phyloP scores from a whole-genome alignment of 2,113 vertebrate genomes.

The Verasper variegatus region DNA sequence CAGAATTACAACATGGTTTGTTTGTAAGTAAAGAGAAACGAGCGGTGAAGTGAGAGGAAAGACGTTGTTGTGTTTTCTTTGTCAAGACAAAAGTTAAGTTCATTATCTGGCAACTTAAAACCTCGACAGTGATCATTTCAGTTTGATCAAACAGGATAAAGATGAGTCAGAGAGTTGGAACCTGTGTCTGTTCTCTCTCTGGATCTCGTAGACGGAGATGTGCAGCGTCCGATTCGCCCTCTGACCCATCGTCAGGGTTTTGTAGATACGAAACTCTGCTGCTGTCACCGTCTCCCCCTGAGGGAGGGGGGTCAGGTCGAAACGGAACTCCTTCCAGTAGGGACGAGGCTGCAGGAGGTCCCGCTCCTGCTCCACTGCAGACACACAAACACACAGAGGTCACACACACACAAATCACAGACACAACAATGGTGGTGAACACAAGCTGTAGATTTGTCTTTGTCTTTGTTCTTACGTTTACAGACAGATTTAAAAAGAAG shows the following conservation, averaged over 20 bases:
- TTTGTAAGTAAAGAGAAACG: no score
- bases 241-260: constrained; percentile 82
- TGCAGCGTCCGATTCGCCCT: constrained; percentile 88
- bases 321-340: constrained; percentile 96
- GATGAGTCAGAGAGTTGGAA: constrained; percentile 28
- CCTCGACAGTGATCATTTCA: no score
- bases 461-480: no score
- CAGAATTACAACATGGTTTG: no score
- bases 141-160: no score
- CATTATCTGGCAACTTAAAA: background rate
- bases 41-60: no score
- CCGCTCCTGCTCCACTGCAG: constrained; percentile 90
- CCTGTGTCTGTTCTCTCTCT: constrained; percentile 87
- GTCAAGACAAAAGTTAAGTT: background rate
- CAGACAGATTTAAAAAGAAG: no score
- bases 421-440: no score
- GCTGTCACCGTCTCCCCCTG: constrained; percentile 90
- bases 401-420: background rate
- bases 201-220: constrained; percentile 90
- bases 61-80: no score
- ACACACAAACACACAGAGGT: background rate
- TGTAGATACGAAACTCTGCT: constrained; percentile 94
- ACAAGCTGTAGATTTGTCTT: no score
- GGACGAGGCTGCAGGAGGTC: constrained; percentile 88
- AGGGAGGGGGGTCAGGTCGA: constrained; percentile 93